Percentiles rank a stretch among this genome's conserved stretches.
These are phyloP conservation scores for Parthenolecanium corni DNA, from an alignment of 2,888 invertebrate species.

Conservation along the genomic window DNA sequence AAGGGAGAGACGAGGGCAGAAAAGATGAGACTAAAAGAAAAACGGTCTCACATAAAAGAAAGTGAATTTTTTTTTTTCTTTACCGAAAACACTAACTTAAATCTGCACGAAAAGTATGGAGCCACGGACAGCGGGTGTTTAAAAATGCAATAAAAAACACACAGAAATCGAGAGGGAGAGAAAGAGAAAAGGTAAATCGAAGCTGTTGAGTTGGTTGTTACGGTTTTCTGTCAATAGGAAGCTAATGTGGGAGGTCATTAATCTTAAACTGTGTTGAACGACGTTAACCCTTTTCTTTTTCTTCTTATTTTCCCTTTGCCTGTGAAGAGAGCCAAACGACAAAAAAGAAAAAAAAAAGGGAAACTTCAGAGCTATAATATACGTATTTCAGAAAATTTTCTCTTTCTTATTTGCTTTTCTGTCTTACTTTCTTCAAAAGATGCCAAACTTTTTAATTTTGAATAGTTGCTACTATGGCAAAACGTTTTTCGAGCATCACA, in stretches of 20 bases:
- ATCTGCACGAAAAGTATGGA: neutral
- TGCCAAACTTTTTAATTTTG: neutral
- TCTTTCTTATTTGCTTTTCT: neutral
- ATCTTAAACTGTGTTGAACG: constrained; percentile 24
- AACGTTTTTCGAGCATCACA: too few relatives aligned
- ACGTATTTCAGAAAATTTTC: neutral
- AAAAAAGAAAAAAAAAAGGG: neutral
- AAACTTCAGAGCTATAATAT: neutral
- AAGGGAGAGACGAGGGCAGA: neutral
- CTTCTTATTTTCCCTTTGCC: neutral
- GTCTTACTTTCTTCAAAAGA: neutral
- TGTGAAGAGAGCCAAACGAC: neutral
- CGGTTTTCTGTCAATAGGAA: constrained; percentile 26
- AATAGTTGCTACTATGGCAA: too few relatives aligned
- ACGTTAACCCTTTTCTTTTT: constrained; percentile 24
- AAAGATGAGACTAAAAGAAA: neutral
- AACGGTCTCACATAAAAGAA: neutral
- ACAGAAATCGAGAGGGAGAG: neutral
- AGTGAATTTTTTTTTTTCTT: neutral
- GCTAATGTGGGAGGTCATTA: constrained; percentile 28
- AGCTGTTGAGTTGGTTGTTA: constrained; percentile 15
- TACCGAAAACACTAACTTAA: neutral
- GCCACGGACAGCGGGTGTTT: neutral
- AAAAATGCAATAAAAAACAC: neutral
- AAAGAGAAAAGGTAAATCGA: constrained; percentile 7